Percentiles rank a stretch among this genome's conserved stretches.
These are phyloP conservation scores for Clarias macrocephalus DNA, from an alignment of 2,113 vertebrate species.

Conservation along the genomic window DNA sequence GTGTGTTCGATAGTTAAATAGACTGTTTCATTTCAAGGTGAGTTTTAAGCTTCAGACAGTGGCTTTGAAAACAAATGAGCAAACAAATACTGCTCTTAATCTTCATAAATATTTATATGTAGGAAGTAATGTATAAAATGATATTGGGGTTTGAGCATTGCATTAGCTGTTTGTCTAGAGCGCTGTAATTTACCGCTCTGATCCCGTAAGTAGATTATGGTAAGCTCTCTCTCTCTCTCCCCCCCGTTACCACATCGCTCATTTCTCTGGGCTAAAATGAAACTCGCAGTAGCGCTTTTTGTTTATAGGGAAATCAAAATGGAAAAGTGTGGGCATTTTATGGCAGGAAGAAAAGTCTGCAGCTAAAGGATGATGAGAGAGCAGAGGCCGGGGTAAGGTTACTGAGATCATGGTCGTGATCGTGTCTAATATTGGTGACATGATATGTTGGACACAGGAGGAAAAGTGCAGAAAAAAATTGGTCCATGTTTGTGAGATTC, in stretches of 20 bases:
- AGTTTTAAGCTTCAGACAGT: not conserved
- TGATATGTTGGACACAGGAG: no score
- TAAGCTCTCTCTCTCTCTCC: constrained; percentile 69
- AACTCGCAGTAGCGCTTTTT: not conserved
- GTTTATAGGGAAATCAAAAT: constrained; percentile 78
- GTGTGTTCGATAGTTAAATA: not conserved
- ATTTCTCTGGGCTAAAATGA: constrained; percentile 25
- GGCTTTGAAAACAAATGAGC: not conserved
- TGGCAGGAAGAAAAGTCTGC: constrained; percentile 91
- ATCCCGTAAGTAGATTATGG: constrained; percentile 75
- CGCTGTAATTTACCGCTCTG: constrained; percentile 61
- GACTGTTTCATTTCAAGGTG: not conserved
- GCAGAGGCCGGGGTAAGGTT: constrained; percentile 90
- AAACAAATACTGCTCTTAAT: no score
- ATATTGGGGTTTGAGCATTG: not conserved
- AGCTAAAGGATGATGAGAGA: constrained; percentile 87
- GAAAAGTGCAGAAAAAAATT: no score
- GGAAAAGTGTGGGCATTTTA: constrained; percentile 88
- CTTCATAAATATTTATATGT: not conserved
- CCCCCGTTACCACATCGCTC: constrained; percentile 49
- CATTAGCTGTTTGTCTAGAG: constrained; percentile 60
- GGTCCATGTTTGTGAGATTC: no score
- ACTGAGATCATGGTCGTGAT: constrained; percentile 26
- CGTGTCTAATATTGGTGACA: not conserved
- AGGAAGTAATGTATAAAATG: not conserved